These are phyloP conservation scores for Piezodorus guildinii DNA, from an alignment of 1,140 invertebrate genomes.

Conservation along the genomic window DNA sequence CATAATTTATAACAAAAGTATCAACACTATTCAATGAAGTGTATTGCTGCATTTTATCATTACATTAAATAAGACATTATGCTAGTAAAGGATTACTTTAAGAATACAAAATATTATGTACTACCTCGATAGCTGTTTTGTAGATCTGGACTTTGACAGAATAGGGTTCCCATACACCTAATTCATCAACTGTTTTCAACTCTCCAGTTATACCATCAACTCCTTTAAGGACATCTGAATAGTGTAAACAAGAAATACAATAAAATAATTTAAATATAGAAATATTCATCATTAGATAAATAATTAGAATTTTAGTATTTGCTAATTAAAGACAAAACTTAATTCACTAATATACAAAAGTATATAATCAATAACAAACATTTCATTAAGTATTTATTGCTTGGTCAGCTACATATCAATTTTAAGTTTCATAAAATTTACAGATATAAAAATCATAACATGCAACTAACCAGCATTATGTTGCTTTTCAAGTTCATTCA, in stretches of 20 bases:
- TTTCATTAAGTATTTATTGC: no score
- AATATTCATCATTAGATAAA: no score
- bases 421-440: no score
- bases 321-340: no score
- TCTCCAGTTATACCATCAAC: slow-evolving; percentile 91
- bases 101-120: not conserved
- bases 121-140: slow-evolving; percentile 90
- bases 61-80: not conserved
- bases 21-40: not conserved
- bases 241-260: no score
- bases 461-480: slow-evolving; percentile 47
- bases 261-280: no score
- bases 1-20: not conserved
- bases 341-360: no score
- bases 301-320: no score
- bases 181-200: slow-evolving; percentile 78
- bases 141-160: slow-evolving; percentile 89
- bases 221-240: slow-evolving; percentile 42
- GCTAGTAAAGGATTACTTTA: not conserved
- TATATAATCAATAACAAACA: no score
- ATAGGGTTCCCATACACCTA: slow-evolving; percentile 90
- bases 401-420: no score
- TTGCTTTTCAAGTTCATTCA: slow-evolving; percentile 83
- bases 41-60: not conserved
- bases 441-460: no score